These are phyloP conservation scores for Chanos chanos DNA, from an alignment of 2,797 vertebrate species.

Conservation along the genomic window DNA sequence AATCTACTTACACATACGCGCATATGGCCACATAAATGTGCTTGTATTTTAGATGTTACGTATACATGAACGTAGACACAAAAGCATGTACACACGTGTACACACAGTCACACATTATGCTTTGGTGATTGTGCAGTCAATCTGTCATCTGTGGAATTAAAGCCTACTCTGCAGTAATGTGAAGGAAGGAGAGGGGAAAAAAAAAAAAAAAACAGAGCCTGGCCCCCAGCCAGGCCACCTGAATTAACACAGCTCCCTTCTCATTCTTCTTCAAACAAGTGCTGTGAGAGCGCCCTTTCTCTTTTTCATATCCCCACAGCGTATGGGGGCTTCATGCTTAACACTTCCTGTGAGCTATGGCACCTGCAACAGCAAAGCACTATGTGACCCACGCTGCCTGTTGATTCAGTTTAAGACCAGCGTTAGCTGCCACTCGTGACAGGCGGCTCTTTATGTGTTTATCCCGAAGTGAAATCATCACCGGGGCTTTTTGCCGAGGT, in stretches of 20 bases:
- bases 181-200: conserved; percentile 32
- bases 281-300: conserved; percentile 18
- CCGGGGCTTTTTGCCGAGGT: conserved; percentile 7
- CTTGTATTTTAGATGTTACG: too few relatives aligned
- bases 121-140: too few relatives aligned
- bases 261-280: conserved; percentile 39
- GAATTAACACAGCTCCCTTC: conserved; percentile 46
- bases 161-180: conserved; percentile 7
- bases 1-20: too few relatives aligned
- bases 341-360: conserved; percentile 49
- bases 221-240: conserved; percentile 51
- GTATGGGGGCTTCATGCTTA: conserved; percentile 33
- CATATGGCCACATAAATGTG: background rate
- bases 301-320: conserved; percentile 45
- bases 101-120: conserved; percentile 32
- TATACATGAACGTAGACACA: too few relatives aligned
- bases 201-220: conserved; percentile 9
- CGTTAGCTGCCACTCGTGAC: conserved; percentile 10
- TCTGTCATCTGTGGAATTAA: too few relatives aligned
- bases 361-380: conserved; percentile 52
- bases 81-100: background rate
- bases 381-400: conserved; percentile 22
- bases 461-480: conserved; percentile 38
- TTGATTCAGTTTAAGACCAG: conserved; percentile 1
- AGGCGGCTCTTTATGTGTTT: conserved; percentile 21